Evolutionary conservation across 2,797 vertebrate species (phyloP).

Genomic region (Gymnoscopelus microlampas): DNA sequence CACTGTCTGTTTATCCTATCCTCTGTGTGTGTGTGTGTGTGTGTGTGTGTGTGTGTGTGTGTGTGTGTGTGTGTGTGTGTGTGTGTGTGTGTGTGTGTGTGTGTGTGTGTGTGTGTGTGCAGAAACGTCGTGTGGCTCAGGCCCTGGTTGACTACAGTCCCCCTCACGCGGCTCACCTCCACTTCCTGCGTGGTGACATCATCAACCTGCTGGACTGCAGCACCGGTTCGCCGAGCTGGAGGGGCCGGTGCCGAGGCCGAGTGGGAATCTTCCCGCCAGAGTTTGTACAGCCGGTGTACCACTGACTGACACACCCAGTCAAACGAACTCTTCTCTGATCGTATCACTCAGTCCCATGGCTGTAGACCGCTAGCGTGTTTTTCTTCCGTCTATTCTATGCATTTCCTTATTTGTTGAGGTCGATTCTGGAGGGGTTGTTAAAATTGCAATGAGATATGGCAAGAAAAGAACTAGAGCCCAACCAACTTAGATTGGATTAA

Average conservation of each 20-base stretch:
- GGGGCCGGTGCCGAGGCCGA: conserved; percentile 79
- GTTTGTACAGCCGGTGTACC: conserved; percentile 80
- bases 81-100: conserved; percentile 30
- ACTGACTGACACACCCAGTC: conserved; percentile 48
- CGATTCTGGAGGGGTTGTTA: too few relatives aligned
- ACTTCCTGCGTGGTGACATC: conserved; percentile 86
- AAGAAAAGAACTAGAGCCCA: too few relatives aligned
- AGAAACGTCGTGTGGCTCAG: conserved; percentile 69
- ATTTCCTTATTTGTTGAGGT: too few relatives aligned
- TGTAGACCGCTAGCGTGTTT: background rate
- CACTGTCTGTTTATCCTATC: too few relatives aligned
- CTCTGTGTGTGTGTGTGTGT: too few relatives aligned
- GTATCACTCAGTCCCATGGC: conserved; percentile 30
- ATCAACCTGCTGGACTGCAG: conserved; percentile 85
- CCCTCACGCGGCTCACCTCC: conserved; percentile 79
- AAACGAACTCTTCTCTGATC: background rate
- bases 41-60: background rate
- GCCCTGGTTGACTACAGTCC: conserved; percentile 80
- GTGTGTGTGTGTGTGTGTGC: conserved; percentile 5
- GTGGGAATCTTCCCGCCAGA: conserved; percentile 86
- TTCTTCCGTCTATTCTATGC: too few relatives aligned
- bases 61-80: background rate
- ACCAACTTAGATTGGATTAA: too few relatives aligned
- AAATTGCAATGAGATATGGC: too few relatives aligned
- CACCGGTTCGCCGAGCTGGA: conserved; percentile 84